phyloP scores from a whole-genome alignment of 2,888 invertebrate species.

The Metellina segmentata region DNA sequence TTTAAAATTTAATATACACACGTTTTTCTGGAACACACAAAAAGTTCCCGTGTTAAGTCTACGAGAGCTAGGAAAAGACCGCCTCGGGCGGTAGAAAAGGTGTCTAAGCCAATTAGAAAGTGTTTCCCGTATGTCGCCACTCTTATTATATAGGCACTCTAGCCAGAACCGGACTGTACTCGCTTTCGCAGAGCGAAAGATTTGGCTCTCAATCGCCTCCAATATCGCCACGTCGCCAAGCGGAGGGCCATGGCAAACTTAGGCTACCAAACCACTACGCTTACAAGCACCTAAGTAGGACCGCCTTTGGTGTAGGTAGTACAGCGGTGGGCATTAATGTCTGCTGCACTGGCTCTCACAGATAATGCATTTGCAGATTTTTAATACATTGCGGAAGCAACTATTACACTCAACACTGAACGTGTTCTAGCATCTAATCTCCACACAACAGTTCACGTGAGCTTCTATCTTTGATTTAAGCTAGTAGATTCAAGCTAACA shows the following conservation, averaged over 20 bases:
- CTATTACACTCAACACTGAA: constrained; percentile 17
- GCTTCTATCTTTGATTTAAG: constrained; percentile 27
- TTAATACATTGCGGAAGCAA: background rate
- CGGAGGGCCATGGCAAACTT: background rate
- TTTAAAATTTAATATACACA: too few relatives aligned
- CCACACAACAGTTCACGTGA: constrained; percentile 25
- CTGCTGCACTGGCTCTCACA: background rate
- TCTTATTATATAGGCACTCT: too few relatives aligned
- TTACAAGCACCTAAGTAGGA: background rate
- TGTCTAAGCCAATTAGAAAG: too few relatives aligned
- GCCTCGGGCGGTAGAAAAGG: too few relatives aligned
- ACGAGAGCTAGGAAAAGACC: too few relatives aligned
- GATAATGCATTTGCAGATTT: constrained; percentile 26
- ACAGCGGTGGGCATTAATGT: background rate
- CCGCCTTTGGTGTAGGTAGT: background rate
- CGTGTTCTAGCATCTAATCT: constrained; percentile 32
- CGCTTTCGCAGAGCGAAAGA: too few relatives aligned
- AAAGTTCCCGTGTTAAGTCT: too few relatives aligned
- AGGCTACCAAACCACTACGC: background rate
- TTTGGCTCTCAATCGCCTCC: background rate
- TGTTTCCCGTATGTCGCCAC: too few relatives aligned
- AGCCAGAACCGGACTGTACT: too few relatives aligned
- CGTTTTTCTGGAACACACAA: too few relatives aligned
- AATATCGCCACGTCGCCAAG: constrained; percentile 1
- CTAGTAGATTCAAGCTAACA: background rate